Base-by-base conservation (phyloP, 2,113 vertebrate genomes). In the Corythoichthys haematopterus region DNA sequence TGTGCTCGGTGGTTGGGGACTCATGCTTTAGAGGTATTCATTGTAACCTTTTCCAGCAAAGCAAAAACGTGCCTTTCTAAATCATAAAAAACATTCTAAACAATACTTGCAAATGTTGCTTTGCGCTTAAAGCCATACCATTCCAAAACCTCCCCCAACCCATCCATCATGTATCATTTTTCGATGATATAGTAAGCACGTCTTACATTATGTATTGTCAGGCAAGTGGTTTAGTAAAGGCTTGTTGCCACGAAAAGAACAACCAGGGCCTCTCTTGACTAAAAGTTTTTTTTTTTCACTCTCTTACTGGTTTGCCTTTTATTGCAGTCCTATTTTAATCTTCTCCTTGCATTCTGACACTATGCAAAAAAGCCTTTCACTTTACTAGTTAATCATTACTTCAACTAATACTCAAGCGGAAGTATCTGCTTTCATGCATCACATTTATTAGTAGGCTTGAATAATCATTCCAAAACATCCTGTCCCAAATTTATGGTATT, bases 361-460 rank as follows among this genome's bases (percentile, higher is more conserved):
- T 66, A 66, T 62, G 80, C 65, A 65, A 80, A 65, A 84, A 82
- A 81, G 76, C 64, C 62, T 77, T 75, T 78, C 58, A 66, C 77
- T 59, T 80, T 71, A 68, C 50, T 77, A 67, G 70, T 81, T 78
- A 72, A 87, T 80, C 76, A 71, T 74, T 78, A 70, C 76, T 87
- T 91, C 58, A 76, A 56, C 66, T 90, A 90, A 91, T 91, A 88
- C 83, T 80, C 79, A 67, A 76, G 78, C 77, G 53, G 76, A 81
- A 85, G 79, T 69, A 75, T 74, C 77, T 63, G 69, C 74, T 88
- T 89, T 88, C 81, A 88, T 47, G 38, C 65, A 43, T 47, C 74
- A 71, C 82, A 74, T 78, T 81, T 82, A 83, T 80, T 76, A 73
- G 80, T 75, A 70, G 66, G 43, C 64, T 77, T 65, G 60, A 81